Percentiles rank a stretch among this genome's conserved stretches.
Evolutionary conservation across 2,888 invertebrate species (phyloP).

Genomic region (Xestia xanthographa): DNA sequence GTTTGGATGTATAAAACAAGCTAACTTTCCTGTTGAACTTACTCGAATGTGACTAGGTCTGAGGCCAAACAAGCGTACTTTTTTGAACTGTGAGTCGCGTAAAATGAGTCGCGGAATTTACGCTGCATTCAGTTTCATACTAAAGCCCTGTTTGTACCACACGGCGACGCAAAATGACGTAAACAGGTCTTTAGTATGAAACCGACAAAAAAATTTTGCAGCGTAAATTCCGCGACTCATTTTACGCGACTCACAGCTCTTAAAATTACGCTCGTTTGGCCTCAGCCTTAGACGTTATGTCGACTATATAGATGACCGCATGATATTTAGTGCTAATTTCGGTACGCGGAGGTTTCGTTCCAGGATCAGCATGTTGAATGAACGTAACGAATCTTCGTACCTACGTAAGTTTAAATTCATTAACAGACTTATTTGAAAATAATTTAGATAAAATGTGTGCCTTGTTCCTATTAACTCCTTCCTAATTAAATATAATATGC

Average conservation of each 20-base stretch:
- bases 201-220: no score
- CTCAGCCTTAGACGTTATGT: conserved; percentile 20
- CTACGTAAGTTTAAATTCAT: conserved; percentile 6
- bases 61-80: no score
- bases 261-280: no score
- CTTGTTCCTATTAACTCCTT: background rate
- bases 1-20: conserved; percentile 52
- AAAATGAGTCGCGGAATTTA: no score
- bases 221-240: no score
- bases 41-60: conserved; percentile 32
- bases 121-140: no score
- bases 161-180: no score
- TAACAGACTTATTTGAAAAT: conserved; percentile 36
- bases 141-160: no score
- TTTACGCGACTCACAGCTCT: no score
- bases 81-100: no score
- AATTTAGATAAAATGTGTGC: background rate
- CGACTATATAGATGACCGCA: conserved; percentile 48
- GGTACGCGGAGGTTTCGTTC: conserved; percentile 10
- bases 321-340: conserved; percentile 41
- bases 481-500: background rate
- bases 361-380: conserved; percentile 38
- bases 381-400: conserved; percentile 2
- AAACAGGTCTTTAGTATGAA: no score
- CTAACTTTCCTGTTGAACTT: conserved; percentile 47